Base-by-base conservation (phyloP, 2,113 vertebrate species). In the Corynorhinus townsendii region DNA sequence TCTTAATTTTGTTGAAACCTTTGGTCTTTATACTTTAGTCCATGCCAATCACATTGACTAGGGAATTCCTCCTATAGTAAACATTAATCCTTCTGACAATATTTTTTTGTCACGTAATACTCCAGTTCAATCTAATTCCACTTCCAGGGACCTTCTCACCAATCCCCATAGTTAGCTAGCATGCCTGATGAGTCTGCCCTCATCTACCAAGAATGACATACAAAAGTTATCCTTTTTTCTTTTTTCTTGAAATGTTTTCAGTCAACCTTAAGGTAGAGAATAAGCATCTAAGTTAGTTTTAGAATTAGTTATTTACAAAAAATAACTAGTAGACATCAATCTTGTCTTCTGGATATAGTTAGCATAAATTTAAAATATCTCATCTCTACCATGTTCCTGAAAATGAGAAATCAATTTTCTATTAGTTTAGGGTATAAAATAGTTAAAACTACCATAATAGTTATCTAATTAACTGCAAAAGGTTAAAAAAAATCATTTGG, bases 111-210 rank as follows among this genome's bases (percentile, higher is more conserved):
- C 33, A 35, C 33, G 56, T 54, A 64, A 66, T 28, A 77, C 20
- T 30, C 10, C 16, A 49, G 11, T 19, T 59, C 16, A 52, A 66
- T 72, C 14, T 47, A 14, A 35, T 24, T 9, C 24, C 64, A 73
- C 3, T 30, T 75, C 17, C 3, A 84, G 26, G 30, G 4, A 85
- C 7, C 26, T 40, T 52, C 19, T 52, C 1, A 7, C 9, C 33
- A 68, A 1, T 0, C 3, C 0, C 1, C 17, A 81, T n/a, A n/a
- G 12, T 4, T 45, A 35, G 3, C 0, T 40, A 56, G 19, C 26
- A 64, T 20, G 20, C 9, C 6, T 88, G 52, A 49, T 43, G 24
- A 82, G 20, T 79, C 5, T 94, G 7, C 7, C 10, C 26, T 83
- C 10, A 40, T 2, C 12, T 86, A 92, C 7, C 47, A 43, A 80